Conservation (phyloP, 2,113 vertebrate genomes). For the Psophia crepitans region DNA sequence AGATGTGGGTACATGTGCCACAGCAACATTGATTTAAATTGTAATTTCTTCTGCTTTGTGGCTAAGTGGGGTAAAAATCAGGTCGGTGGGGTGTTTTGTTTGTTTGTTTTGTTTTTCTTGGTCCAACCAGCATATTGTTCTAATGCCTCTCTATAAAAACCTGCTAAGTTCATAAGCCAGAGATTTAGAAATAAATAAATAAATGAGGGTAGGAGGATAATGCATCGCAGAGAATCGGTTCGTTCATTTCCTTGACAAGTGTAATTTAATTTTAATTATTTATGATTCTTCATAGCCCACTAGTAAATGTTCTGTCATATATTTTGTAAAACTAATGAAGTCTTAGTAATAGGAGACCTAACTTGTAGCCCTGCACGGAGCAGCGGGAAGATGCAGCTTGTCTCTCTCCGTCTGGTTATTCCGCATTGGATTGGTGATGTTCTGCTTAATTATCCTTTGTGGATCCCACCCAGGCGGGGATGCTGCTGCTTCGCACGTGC, state of each 20-base stretch:
- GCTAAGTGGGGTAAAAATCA: background rate
- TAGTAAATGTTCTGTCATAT: slow-evolving; percentile 65
- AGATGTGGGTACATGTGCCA: background rate
- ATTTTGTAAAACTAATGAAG: slow-evolving; percentile 72
- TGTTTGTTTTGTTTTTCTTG: background rate
- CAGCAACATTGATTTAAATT: background rate
- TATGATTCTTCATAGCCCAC: slow-evolving; percentile 57
- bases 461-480: background rate
- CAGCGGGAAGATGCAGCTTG: background rate
- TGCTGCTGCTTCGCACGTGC: background rate
- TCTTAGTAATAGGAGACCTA: slow-evolving; percentile 58
- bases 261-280: slow-evolving; percentile 75
- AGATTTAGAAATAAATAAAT: background rate
- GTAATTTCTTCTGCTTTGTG: background rate
- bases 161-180: background rate
- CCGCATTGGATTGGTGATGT: rapidly evolving
- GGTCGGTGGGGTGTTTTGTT: background rate
- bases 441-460: background rate
- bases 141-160: background rate
- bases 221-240: background rate
- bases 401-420: background rate
- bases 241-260: slow-evolving; percentile 66
- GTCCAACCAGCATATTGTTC: background rate
- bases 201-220: background rate
- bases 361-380: background rate